Conservation (phyloP, 2,113 vertebrate species). For the Hymenochirus boettgeri region DNA sequence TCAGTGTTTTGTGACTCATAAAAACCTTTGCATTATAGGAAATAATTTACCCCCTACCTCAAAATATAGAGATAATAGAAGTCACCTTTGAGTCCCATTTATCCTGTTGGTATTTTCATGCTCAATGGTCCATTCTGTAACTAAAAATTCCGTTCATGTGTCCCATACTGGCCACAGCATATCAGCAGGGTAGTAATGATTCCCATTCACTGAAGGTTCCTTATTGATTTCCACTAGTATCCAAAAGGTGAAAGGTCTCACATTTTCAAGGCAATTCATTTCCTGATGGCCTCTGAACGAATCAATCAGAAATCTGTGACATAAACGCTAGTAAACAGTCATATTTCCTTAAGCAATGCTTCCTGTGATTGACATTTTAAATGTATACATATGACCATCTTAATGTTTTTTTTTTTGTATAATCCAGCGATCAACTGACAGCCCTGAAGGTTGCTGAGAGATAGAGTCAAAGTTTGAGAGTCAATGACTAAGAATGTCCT, state of each 20-base stretch:
- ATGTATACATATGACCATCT: neutral
- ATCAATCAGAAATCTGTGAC: conserved; percentile 26
- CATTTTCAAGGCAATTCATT: conserved; percentile 31
- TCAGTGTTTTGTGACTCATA: too few species aligned
- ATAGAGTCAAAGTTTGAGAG: too few species aligned
- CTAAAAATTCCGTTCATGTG: conserved; percentile 23
- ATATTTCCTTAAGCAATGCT: conserved; percentile 6
- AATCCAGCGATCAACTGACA: too few species aligned
- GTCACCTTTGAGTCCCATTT: too few species aligned
- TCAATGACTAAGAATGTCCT: too few species aligned
- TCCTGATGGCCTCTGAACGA: conserved; percentile 19
- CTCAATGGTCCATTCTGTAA: conserved; percentile 20
- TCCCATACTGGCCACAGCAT: conserved; percentile 13
- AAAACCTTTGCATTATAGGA: too few species aligned
- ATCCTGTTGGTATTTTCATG: too few species aligned
- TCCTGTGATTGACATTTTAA: conserved; percentile 12
- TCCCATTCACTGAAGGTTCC: conserved; percentile 8
- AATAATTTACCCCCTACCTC: too few species aligned
- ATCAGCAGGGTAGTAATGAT: conserved; percentile 22
- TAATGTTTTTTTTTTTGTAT: neutral
- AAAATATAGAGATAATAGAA: too few species aligned
- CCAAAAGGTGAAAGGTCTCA: conserved; percentile 33
- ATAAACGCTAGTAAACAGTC: conserved; percentile 14
- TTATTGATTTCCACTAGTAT: conserved; percentile 30
- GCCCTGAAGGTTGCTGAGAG: too few species aligned